Base-by-base conservation (phyloP, 2,888 invertebrate species). In the Caenorhabditis japonica region DNA sequence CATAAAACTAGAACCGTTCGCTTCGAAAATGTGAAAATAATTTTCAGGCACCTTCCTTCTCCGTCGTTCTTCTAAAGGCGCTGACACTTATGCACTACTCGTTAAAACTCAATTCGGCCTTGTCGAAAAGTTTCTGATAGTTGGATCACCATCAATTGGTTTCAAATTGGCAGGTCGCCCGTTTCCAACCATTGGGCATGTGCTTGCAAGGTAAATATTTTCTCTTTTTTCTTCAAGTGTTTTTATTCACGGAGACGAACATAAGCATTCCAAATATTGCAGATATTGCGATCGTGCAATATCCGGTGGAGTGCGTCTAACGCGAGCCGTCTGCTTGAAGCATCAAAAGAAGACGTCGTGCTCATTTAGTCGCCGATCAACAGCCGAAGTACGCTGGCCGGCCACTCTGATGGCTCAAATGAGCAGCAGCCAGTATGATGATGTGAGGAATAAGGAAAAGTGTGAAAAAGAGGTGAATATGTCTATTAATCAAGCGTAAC, bases 71-170 rank as follows among this genome's bases (percentile, higher is more conserved):
- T 73, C 77, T 5, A 75, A 76, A 43, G 76, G 72, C 4, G 43
- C 55, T 0, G 74, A 68, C 23, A 61, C 75, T 0, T 78, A 69
- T 52, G 75, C 80, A 0, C 53, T 80, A 13, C 56, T 78, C 17
- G 80, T 80, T 0, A 73, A 78, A 44, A 75, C 75, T 1, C 69
- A 75, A 44, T 46, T 39, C 13, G 72, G 68, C 46, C 43, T 72
- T 12, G 62, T 77, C 23, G 75, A 79, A 27, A 77, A 79, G 36
- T 79, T 79, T 46, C 59, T 79, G 8, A 71, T 79, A 0, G 60
- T 71, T 17, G 70, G 71, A 17, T 61, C 60, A 8, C 56, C 61
- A 3, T 15, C 53, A 7, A 38, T 62, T 23, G 75, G 78, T 3
- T 81, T 66, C 38, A 58, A 58, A 8, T 34, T 81, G 17, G 61